Evolutionary conservation across 1,140 invertebrate genomes (phyloP), one percentile per base, ranked within the genome.

Genomic region (Galleria mellonella): DNA sequence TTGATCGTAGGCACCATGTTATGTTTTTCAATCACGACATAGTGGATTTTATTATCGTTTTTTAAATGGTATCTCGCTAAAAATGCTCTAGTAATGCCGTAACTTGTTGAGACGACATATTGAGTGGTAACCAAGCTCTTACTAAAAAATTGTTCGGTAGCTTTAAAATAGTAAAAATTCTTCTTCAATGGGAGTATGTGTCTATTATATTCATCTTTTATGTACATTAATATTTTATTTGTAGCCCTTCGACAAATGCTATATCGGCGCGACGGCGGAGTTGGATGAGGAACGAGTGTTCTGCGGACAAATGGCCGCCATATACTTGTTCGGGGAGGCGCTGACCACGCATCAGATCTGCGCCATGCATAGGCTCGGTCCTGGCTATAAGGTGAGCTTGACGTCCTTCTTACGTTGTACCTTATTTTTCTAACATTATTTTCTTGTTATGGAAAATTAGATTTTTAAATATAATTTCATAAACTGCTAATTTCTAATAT

Each of bases 271-370:
- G 29, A 97, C 96, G 7, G 94, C 96, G 7, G 97, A 99, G 88
- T 75, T 98, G 71, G 96, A 97, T 69, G 97, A 99, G 82, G 95
- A 97, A 83, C 91, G 97, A 47, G 96, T 99, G 54, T 99, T 99
- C 87, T 99, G 97, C 88, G 98, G 98, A 30, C 98, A 99, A 90
- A 98, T 99, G 96, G 97, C 97, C 12, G 97, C 98, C 8, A 95
- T 99, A 57, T 99, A 99, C 88, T 87, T 99, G 43, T 99, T 99
- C 86, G 96, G 96, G 62, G 97, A 99, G 87, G 95, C 98, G 3
- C 89, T 99, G 43, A 96, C 94, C 36, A 96, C 97, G 23, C 96
- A 98, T 87, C 97, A 98, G 86, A 96, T 98, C 68, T 98, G 96
- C 87, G 96, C 96, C 51, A 97, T 98, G 94, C 96, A 98, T 81